Conservation (phyloP, 2,888 invertebrate genomes). For the Lingula anatina region DNA sequence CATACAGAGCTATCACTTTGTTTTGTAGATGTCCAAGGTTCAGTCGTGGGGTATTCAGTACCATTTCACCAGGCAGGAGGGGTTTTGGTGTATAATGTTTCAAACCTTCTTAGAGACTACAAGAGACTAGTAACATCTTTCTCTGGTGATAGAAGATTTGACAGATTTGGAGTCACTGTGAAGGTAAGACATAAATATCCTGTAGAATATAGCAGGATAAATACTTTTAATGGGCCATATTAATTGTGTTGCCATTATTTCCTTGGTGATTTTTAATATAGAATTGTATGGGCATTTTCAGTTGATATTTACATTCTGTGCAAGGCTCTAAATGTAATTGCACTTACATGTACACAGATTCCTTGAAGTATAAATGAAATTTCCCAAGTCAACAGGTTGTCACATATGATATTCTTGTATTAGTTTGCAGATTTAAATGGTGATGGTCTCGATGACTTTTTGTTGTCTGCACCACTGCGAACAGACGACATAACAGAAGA, state of each 20-base stretch:
- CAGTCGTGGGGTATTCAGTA: not conserved
- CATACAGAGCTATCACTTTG: too few species aligned
- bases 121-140: constrained; percentile 13
- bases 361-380: not conserved
- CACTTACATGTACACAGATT: not conserved
- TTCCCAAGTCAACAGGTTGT: not conserved
- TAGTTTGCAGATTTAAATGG: constrained; percentile 31
- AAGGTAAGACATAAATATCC: constrained; percentile 15
- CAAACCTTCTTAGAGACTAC: constrained; percentile 2
- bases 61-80: constrained; percentile 21
- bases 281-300: too few species aligned
- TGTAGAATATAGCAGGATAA: too few species aligned
- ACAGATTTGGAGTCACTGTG: constrained; percentile 26
- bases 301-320: too few species aligned
- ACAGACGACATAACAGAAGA: constrained; percentile 26
- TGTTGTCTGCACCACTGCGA: constrained; percentile 26
- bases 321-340: not conserved
- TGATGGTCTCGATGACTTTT: constrained; percentile 28
- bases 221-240: too few species aligned
- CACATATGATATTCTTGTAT: not conserved
- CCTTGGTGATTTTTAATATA: too few species aligned
- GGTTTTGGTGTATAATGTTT: constrained; percentile 21
- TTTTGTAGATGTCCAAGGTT: not conserved
- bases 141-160: constrained; percentile 24
- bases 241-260: too few species aligned